Evolutionary conservation across 2,113 vertebrate species (phyloP).

Genomic region (Paramormyrops kingsleyae): DNA sequence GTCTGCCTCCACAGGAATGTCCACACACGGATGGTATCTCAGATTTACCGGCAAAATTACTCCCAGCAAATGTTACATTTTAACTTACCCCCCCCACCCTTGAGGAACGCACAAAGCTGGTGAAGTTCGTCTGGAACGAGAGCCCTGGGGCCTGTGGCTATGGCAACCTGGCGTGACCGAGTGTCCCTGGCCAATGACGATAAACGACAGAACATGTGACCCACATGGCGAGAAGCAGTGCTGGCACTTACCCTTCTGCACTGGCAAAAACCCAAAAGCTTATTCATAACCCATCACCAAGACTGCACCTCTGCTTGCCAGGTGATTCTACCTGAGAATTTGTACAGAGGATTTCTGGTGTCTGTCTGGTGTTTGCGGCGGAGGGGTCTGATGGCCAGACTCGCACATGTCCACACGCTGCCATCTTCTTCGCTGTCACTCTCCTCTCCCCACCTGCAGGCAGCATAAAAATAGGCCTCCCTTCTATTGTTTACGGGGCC

Average conservation of each 20-base stretch:
- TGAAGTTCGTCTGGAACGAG: not conserved
- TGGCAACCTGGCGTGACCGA: not conserved
- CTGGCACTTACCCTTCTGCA: not conserved
- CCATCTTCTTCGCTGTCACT: not conserved
- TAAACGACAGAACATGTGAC: not conserved
- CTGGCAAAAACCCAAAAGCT: not conserved
- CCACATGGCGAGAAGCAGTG: not conserved
- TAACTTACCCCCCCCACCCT: constrained; percentile 2
- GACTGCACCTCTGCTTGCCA: not conserved
- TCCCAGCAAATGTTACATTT: constrained; percentile 16
- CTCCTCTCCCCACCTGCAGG: not conserved
- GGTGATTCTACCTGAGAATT: not conserved
- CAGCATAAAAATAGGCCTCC: constrained; percentile 43
- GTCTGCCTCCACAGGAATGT: not conserved
- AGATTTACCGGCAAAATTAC: not conserved
- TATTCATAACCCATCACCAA: not conserved
- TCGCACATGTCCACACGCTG: not conserved
- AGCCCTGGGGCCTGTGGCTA: not conserved
- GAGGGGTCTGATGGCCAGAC: not conserved
- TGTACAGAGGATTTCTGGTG: not conserved
- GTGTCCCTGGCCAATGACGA: not conserved
- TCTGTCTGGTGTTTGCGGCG: not conserved
- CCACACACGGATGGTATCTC: not conserved
- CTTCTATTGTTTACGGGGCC: constrained; percentile 34
- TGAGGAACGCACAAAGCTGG: not conserved